These are phyloP conservation scores for Tetragnatha montana DNA, from an alignment of 2,888 invertebrate genomes.

Conservation along the genomic window DNA sequence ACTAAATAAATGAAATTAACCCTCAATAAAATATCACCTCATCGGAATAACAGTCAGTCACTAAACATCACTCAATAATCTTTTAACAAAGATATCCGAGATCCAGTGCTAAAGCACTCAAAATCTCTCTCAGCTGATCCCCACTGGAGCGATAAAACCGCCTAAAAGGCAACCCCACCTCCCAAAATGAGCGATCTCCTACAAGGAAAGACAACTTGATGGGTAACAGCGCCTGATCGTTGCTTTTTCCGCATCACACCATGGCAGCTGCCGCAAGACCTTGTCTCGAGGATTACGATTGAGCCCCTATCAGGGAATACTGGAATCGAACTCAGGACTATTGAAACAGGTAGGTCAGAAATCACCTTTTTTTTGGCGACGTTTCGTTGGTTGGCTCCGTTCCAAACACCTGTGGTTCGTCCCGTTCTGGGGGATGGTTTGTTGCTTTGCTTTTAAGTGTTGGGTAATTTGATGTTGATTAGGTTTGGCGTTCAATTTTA, in stretches of 20 bases:
- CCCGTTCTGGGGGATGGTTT: neutral
- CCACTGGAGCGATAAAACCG: neutral
- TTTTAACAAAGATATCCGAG: too few relatives aligned
- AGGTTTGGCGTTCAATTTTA: neutral
- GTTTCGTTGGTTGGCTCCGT: conserved; percentile 24
- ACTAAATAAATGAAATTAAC: too few relatives aligned
- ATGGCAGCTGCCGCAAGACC: conserved; percentile 11
- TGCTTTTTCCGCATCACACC: conserved; percentile 16
- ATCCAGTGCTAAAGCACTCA: too few relatives aligned
- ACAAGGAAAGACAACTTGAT: conserved; percentile 24
- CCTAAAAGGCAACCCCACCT: neutral
- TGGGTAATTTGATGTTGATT: neutral
- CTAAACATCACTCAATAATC: too few relatives aligned
- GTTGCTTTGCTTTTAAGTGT: too few relatives aligned
- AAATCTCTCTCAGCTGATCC: neutral
- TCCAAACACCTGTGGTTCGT: conserved; percentile 60
- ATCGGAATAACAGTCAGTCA: too few relatives aligned
- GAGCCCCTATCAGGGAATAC: neutral
- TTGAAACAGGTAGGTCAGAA: conserved; percentile 23
- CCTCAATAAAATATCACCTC: too few relatives aligned
- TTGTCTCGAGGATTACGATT: neutral
- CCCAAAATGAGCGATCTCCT: conserved; percentile 13
- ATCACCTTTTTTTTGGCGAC: conserved; percentile 23
- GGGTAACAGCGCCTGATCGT: conserved; percentile 11
- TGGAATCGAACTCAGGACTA: neutral